Conservation (phyloP, 2,797 vertebrate genomes). For the Kryptolebias ocellatus region DNA sequence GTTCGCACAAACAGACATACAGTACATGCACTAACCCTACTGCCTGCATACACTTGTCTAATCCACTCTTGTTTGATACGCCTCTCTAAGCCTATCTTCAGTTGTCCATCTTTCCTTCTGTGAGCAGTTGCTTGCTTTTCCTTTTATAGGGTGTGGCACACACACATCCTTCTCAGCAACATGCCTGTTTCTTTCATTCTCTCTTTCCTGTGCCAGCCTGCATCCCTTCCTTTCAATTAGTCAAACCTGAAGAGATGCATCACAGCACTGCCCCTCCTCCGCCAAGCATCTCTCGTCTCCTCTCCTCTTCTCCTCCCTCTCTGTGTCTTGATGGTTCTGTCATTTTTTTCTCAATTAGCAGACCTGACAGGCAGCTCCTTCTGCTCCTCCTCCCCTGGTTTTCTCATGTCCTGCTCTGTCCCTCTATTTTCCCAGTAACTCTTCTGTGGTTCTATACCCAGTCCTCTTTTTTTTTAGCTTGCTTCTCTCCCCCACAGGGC, state of each 20-base stretch:
- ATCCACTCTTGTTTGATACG: constrained; percentile 76
- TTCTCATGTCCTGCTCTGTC: constrained; percentile 36
- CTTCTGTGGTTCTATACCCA: constrained; percentile 56
- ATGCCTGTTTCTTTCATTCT: constrained; percentile 46
- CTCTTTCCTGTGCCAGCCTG: constrained; percentile 67
- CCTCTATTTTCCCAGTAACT: constrained; percentile 36
- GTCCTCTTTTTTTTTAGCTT: constrained; percentile 37
- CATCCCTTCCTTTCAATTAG: constrained; percentile 84
- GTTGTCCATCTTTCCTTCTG: constrained; percentile 77
- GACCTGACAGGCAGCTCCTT: constrained; percentile 76
- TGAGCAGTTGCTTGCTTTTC: constrained; percentile 66
- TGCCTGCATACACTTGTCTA: constrained; percentile 72
- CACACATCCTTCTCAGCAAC: constrained; percentile 20
- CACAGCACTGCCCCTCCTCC: constrained; percentile 70
- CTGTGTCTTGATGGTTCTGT: constrained; percentile 78
- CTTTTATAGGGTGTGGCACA: constrained; percentile 70
- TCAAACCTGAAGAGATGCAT: constrained; percentile 78
- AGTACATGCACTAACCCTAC: constrained; percentile 21
- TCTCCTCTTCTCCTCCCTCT: constrained; percentile 66
- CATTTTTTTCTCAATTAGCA: constrained; percentile 83
- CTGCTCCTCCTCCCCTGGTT: constrained; percentile 69
- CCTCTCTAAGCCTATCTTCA: constrained; percentile 77
- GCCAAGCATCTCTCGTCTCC: constrained; percentile 56
- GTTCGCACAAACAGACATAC: constrained; percentile 61
- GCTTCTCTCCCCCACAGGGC: constrained; percentile 49